phyloP scores from a whole-genome alignment of 2,113 vertebrate species.

The Eulemur macaco region DNA sequence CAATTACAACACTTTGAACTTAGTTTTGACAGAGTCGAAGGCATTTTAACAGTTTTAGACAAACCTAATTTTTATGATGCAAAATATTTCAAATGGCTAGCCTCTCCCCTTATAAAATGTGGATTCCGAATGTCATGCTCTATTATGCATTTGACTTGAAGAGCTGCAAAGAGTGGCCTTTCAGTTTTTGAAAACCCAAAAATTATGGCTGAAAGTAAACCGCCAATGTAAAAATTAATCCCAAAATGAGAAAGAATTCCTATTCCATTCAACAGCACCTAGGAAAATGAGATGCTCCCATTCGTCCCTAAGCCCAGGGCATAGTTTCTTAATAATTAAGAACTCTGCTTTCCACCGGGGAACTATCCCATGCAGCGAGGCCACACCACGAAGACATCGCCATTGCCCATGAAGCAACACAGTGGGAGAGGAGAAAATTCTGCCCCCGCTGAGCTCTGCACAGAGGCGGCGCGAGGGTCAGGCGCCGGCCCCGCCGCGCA shows the following conservation, averaged over 20 bases:
- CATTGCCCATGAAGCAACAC: background rate
- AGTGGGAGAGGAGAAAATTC: background rate
- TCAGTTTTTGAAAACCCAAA: background rate
- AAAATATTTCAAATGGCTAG: background rate
- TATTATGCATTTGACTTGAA: background rate
- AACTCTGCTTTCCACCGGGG: slow-evolving; percentile 49
- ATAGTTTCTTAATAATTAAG: slow-evolving; percentile 58
- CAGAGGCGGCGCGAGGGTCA: background rate
- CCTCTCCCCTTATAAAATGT: background rate
- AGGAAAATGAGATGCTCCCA: slow-evolving; percentile 15
- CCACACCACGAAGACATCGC: background rate
- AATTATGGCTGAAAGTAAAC: background rate
- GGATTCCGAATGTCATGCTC: background rate
- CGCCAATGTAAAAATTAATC: background rate
- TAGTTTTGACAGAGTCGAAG: background rate
- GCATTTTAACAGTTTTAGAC: slow-evolving; percentile 29
- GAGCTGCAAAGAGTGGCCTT: background rate
- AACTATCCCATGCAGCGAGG: slow-evolving; percentile 40
- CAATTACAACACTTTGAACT: slow-evolving; percentile 14
- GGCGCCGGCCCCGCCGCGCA: background rate
- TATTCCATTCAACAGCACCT: background rate
- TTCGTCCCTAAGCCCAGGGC: background rate
- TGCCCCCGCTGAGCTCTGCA: background rate
- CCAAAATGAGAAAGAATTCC: slow-evolving; percentile 16
- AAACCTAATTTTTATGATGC: background rate